A percentile compares a stretch with the other conserved stretches of the same genome.
These are phyloP conservation scores for Dufourea novaeangliae DNA, from an alignment of 1,140 invertebrate genomes.

Conservation along the genomic window DNA sequence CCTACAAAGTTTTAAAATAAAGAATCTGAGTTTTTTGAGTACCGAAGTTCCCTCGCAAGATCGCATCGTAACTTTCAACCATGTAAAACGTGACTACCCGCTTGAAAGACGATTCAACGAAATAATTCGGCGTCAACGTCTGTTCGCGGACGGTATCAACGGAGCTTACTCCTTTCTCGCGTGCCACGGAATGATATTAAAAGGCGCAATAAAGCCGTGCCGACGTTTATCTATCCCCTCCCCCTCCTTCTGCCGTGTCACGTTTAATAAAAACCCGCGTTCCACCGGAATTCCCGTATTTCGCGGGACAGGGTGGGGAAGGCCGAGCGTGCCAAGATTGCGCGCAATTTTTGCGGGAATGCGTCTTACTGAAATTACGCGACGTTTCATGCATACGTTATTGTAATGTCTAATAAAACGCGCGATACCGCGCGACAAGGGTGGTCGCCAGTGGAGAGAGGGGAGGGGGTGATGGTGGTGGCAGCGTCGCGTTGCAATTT, in stretches of 20 bases:
- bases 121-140: too few relatives aligned
- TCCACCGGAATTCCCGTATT: background rate
- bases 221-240: constrained; percentile 9
- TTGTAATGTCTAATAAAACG: constrained; percentile 44
- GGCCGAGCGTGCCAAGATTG: constrained; percentile 9
- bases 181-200: constrained; percentile 25
- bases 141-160: background rate
- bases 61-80: too few relatives aligned
- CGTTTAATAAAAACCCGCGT: constrained; percentile 4
- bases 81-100: too few relatives aligned
- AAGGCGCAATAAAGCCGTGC: constrained; percentile 11
- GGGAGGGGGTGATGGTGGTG: too few relatives aligned
- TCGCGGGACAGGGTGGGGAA: background rate
- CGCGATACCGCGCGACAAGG: background rate
- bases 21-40: too few relatives aligned
- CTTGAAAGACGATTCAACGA: too few relatives aligned
- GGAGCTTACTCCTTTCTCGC: background rate
- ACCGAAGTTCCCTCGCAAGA: too few relatives aligned
- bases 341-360: constrained; percentile 29
- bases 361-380: constrained; percentile 29
- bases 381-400: constrained; percentile 32
- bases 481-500: constrained; percentile 38
- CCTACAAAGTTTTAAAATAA: background rate
- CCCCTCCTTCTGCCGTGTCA: too few relatives aligned
- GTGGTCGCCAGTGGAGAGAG: background rate